A percentile compares a stretch with the other conserved stretches of the same genome.
These are phyloP conservation scores for Lasioglossum calceatum DNA, from an alignment of 2,888 invertebrate species.

Conservation along the genomic window DNA sequence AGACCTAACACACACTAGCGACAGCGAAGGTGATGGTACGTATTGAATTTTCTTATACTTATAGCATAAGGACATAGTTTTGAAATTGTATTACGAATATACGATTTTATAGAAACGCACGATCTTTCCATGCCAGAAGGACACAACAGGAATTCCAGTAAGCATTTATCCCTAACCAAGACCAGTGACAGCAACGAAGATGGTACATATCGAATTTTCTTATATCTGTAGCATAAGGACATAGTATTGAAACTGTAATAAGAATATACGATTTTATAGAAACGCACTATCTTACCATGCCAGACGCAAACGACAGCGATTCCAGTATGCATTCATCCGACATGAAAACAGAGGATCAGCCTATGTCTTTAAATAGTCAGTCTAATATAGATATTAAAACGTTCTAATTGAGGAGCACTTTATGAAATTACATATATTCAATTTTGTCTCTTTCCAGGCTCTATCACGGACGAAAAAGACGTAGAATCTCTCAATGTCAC, in stretches of 20 bases:
- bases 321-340: background rate
- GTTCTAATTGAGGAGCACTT: background rate
- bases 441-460: slow-evolving; percentile 25
- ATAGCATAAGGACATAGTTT: too few relatives aligned
- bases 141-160: background rate
- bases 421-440: background rate
- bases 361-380: background rate
- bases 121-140: background rate
- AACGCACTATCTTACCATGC: background rate
- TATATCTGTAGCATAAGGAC: background rate
- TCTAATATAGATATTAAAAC: background rate
- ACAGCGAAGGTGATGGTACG: background rate
- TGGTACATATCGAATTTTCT: background rate
- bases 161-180: too few relatives aligned
- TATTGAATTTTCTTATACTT: background rate
- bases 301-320: background rate
- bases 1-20: too few relatives aligned
- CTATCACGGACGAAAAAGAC: background rate
- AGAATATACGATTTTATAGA: background rate
- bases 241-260: background rate
- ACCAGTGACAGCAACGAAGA: background rate
- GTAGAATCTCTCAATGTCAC: slow-evolving; percentile 33
- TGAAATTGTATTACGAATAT: background rate
- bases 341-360: background rate
- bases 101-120: background rate